These are phyloP conservation scores for Limulus polyphemus DNA, from an alignment of 2,888 invertebrate genomes.

Conservation along the genomic window DNA sequence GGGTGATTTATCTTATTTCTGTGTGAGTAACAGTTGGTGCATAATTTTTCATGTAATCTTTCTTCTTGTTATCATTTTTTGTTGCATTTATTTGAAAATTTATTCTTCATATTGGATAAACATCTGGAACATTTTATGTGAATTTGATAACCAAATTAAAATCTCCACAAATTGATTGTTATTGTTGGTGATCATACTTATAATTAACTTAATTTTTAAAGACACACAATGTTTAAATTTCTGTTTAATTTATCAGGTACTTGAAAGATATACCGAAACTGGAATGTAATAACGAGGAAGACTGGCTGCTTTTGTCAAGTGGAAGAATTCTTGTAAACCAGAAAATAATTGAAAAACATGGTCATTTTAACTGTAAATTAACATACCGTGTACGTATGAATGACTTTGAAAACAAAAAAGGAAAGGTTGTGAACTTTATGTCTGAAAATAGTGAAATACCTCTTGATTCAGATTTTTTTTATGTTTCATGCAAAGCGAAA, in stretches of 20 bases:
- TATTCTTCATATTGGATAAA: no score
- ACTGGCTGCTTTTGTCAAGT: slow-evolving; percentile 12
- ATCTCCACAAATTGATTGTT: no score
- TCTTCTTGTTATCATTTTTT: no score
- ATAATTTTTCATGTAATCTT: no score
- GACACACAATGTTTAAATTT: background rate
- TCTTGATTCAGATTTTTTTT: slow-evolving; percentile 32
- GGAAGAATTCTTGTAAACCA: slow-evolving; percentile 6
- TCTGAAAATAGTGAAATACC: slow-evolving; percentile 26
- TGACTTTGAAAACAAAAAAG: slow-evolving; percentile 27
- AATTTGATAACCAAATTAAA: no score
- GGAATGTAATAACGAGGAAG: slow-evolving; percentile 13
- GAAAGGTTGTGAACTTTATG: slow-evolving; percentile 27
- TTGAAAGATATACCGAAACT: slow-evolving; percentile 12
- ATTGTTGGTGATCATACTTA: no score
- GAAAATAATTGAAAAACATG: slow-evolving; percentile 9
- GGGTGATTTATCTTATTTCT: no score
- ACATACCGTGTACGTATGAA: slow-evolving; percentile 25
- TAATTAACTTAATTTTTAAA: no score
- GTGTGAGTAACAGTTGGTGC: no score
- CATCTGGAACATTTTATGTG: no score
- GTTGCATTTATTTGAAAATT: no score
- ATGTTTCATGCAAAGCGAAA: slow-evolving; percentile 30
- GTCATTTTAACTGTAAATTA: slow-evolving; percentile 10
- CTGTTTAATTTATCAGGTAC: slow-evolving; percentile 6